Conservation (phyloP, 2,888 invertebrate species). For the Hirudinaria manillensis region DNA sequence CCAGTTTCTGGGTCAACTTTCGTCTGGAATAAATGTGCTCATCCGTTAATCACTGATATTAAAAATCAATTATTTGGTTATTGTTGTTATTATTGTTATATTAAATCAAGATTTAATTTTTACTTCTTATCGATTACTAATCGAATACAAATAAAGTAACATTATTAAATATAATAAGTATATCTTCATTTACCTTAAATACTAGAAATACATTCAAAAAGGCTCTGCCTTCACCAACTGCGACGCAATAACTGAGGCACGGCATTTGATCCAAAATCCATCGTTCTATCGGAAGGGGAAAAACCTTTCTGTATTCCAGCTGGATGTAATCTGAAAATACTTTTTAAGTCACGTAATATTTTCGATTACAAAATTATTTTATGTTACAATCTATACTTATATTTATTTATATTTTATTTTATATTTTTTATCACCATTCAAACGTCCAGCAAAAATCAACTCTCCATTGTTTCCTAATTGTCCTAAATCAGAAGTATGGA, state of each 20-base stretch:
- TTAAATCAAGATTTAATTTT: no score
- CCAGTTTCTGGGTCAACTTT: slow-evolving; percentile 63
- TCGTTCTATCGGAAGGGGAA: slow-evolving; percentile 81
- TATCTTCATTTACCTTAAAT: no score
- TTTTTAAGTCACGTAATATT: neutral
- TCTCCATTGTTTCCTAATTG: slow-evolving; percentile 69
- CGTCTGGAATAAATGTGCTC: slow-evolving; percentile 53
- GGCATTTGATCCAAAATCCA: slow-evolving; percentile 70
- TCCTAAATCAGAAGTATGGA: slow-evolving; percentile 82
- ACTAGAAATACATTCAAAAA: slow-evolving; percentile 65
- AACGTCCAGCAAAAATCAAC: slow-evolving; percentile 68
- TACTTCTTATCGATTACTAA: no score
- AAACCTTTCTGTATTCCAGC: slow-evolving; percentile 82
- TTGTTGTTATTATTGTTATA: no score
- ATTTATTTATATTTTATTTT: neutral
- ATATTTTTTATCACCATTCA: slow-evolving; percentile 49
- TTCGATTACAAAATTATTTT: no score
- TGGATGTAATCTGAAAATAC: slow-evolving; percentile 61
- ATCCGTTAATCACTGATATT: no score
- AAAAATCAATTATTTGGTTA: no score
- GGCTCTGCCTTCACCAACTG: slow-evolving; percentile 80
- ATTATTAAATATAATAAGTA: no score
- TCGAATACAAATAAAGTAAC: no score
- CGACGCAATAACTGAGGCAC: slow-evolving; percentile 71
- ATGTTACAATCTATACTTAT: no score